Evolutionary conservation across 2,797 vertebrate genomes (phyloP).

Genomic region (Centroberyx gerrardi): DNA sequence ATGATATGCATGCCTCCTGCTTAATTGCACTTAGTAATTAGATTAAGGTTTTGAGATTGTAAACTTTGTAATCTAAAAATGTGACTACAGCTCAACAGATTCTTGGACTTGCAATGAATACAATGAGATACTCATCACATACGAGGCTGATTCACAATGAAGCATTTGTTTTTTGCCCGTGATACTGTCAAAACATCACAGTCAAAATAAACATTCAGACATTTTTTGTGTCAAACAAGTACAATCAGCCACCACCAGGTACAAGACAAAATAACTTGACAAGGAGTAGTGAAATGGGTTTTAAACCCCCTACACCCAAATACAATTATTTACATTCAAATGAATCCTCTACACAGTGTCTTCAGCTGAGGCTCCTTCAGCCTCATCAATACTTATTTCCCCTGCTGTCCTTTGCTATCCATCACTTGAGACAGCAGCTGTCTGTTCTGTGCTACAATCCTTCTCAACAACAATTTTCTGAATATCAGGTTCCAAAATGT

Average conservation of each 20-base stretch:
- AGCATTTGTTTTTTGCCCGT: background rate
- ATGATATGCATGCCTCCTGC: too few relatives aligned
- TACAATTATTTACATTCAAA: conserved; percentile 4
- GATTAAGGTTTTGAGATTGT: too few relatives aligned
- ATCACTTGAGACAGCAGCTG: conserved; percentile 19
- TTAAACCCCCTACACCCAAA: background rate
- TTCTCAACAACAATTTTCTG: conserved; percentile 56
- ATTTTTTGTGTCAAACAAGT: background rate
- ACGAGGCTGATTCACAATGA: background rate
- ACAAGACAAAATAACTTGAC: background rate
- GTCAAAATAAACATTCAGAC: conserved; percentile 8
- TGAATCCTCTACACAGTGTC: conserved; percentile 30
- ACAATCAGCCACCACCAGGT: background rate
- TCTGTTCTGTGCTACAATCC: conserved; percentile 21
- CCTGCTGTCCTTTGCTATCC: conserved; percentile 41
- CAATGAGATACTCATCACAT: too few relatives aligned
- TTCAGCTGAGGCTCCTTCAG: conserved; percentile 30
- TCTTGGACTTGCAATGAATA: too few relatives aligned
- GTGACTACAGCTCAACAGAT: too few relatives aligned
- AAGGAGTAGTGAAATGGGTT: background rate
- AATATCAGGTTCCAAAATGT: conserved; percentile 17
- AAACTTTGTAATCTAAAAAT: too few relatives aligned
- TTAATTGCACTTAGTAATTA: too few relatives aligned
- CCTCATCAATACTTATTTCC: conserved; percentile 25
- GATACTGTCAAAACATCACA: conserved; percentile 4